Evolutionary conservation across 2,797 vertebrate genomes (phyloP).

Genomic region (Uromys caudimaculatus): DNA sequence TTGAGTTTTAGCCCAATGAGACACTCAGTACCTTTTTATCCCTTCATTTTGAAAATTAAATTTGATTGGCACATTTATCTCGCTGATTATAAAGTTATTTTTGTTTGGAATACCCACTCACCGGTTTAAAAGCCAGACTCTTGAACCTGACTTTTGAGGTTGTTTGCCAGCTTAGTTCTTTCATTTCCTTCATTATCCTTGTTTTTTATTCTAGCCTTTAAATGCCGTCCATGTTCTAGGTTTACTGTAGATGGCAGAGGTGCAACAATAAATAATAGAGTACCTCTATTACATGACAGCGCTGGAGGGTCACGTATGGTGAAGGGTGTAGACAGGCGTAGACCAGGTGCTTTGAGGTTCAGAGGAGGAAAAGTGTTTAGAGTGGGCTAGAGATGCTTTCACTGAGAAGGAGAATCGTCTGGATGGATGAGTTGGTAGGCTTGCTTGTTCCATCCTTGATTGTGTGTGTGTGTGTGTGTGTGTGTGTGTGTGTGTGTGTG

Average conservation of each 20-base stretch:
- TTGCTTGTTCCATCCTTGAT: background rate
- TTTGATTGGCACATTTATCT: background rate
- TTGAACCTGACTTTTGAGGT: background rate
- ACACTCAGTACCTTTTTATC: background rate
- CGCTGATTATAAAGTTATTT: background rate
- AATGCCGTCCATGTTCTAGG: background rate
- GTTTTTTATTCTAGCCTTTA: background rate
- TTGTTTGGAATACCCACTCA: background rate
- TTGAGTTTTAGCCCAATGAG: background rate
- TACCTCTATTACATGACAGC: background rate
- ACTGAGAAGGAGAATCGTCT: background rate
- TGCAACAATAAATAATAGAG: background rate
- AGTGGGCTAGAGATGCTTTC: background rate
- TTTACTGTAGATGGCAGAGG: background rate
- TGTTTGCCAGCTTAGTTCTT: background rate
- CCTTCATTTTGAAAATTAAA: slow-evolving; percentile 8
- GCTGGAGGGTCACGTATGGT: background rate
- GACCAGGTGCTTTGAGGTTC: background rate
- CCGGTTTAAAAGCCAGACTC: background rate
- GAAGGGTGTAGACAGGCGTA: background rate
- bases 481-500: background rate
- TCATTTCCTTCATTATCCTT: background rate
- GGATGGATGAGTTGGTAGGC: background rate
- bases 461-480: background rate
- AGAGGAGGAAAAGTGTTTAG: background rate